phyloP scores from a whole-genome alignment of 1,140 invertebrate species.

The Zaprionus ornatus region DNA sequence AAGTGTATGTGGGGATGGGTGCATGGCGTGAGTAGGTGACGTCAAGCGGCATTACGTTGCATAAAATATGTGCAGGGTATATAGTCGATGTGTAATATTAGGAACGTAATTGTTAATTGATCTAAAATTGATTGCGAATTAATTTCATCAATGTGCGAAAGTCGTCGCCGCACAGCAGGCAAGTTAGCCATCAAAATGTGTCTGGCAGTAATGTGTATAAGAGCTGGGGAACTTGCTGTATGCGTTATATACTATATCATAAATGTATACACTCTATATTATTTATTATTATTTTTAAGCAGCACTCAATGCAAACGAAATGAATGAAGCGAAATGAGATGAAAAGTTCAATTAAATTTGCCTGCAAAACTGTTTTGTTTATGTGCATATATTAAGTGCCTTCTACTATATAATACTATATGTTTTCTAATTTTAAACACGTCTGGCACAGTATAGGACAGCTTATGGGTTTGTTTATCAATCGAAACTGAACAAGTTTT shows the following conservation, averaged over 20 bases:
- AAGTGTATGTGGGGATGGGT: background rate
- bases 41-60: background rate
- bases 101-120: slow-evolving; percentile 3
- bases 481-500: background rate
- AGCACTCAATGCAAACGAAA: background rate
- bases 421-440: background rate
- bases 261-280: background rate
- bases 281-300: background rate
- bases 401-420: background rate
- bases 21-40: background rate
- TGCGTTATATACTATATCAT: background rate
- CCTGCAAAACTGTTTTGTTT: background rate
- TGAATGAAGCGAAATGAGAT: no score
- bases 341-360: background rate
- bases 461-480: background rate
- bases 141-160: background rate
- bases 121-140: slow-evolving; percentile 4
- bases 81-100: background rate
- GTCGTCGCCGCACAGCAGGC: background rate
- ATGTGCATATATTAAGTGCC: background rate
- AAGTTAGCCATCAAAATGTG: background rate
- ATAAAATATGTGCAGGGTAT: slow-evolving; percentile 8
- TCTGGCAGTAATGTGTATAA: background rate
- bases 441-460: background rate
- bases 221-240: background rate